Conservation (phyloP, 2,113 vertebrate genomes). For the Mionectes macconnelli region DNA sequence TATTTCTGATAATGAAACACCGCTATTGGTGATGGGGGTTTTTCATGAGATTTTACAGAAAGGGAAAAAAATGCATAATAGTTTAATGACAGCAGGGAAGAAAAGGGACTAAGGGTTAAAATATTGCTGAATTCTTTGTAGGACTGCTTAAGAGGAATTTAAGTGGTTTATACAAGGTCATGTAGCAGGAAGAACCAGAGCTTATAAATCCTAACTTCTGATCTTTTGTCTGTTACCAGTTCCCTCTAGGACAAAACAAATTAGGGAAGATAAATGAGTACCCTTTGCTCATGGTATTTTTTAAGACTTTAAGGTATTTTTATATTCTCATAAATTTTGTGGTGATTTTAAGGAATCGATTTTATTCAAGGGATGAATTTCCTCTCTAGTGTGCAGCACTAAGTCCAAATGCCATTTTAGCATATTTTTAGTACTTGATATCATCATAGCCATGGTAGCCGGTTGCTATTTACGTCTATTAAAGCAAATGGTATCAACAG, state of each 20-base stretch:
- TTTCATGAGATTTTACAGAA: neutral
- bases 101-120: neutral
- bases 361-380: neutral
- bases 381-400: neutral
- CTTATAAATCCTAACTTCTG: neutral
- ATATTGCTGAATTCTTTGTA: neutral
- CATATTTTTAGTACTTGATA: neutral
- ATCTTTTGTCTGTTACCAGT: neutral
- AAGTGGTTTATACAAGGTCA: neutral
- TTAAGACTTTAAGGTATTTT: neutral
- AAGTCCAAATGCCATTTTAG: neutral
- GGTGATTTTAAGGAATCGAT: neutral
- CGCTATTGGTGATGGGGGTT: rapidly evolving
- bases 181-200: neutral
- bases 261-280: neutral
- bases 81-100: neutral
- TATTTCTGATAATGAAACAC: neutral
- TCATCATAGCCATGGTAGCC: neutral
- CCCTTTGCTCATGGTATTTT: neutral
- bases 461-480: slow-evolving; percentile 28
- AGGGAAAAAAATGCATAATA: neutral
- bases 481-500: neutral
- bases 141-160: neutral
- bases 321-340: neutral
- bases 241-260: neutral